These are phyloP conservation scores for Tipula helvola DNA, from an alignment of 2,888 invertebrate species.

Conservation along the genomic window DNA sequence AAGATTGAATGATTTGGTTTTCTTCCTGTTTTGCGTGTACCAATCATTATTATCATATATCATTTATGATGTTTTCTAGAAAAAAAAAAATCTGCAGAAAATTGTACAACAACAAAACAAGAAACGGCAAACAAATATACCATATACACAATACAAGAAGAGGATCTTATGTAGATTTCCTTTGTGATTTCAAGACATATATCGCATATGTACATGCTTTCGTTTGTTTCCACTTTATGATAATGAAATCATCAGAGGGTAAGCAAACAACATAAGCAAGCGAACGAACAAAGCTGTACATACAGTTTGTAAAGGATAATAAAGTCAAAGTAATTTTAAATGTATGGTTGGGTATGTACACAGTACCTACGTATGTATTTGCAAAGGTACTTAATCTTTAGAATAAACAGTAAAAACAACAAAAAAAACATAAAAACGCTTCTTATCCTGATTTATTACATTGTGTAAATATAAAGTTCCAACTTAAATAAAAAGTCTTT, in stretches of 20 bases:
- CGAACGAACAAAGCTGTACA: not conserved
- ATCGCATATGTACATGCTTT: not conserved
- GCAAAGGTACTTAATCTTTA: not conserved
- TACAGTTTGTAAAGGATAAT: not conserved
- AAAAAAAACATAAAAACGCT: not conserved
- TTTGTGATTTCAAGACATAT: not conserved
- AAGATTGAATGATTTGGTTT: not conserved
- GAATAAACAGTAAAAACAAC: not conserved
- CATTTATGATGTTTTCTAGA: not conserved
- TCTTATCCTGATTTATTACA: not conserved
- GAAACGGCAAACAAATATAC: not conserved
- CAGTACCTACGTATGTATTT: not conserved
- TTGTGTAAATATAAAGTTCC: not conserved
- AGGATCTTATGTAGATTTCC: not conserved
- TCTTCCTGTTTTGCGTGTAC: not conserved
- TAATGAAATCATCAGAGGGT: not conserved
- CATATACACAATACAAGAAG: not conserved
- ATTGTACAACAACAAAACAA: not conserved
- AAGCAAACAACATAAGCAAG: not conserved
- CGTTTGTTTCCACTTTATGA: not conserved
- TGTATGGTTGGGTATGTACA: not conserved
- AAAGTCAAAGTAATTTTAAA: not conserved
- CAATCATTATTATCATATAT: not conserved
- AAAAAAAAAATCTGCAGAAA: not conserved
- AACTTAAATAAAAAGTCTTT: not conserved